phyloP scores from a whole-genome alignment of 2,888 invertebrate species.

The Dryocosmus kuriphilus region DNA sequence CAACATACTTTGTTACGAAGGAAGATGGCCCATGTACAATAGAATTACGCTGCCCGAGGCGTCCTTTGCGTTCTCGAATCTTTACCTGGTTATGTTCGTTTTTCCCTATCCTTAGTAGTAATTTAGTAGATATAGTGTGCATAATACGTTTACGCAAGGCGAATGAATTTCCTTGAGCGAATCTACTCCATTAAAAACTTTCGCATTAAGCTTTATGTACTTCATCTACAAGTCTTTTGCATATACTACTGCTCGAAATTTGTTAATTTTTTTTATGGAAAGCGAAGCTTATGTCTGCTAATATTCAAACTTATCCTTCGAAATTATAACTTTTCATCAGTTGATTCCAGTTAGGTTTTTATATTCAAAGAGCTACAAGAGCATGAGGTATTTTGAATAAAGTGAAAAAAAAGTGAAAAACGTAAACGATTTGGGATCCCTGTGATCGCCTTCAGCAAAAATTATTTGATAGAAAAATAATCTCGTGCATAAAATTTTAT shows the following conservation, averaged over 20 bases:
- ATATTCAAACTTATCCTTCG: neutral
- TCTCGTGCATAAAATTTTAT: no score
- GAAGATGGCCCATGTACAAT: constrained; percentile 39
- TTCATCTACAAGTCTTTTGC: constrained; percentile 11
- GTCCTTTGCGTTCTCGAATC: constrained; percentile 34
- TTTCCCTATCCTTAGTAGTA: constrained; percentile 12
- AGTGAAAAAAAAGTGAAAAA: no score
- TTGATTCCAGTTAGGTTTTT: no score
- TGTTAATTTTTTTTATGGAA: neutral
- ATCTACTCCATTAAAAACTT: constrained; percentile 23
- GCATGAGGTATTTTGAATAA: no score
- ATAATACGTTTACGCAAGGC: constrained; percentile 31
- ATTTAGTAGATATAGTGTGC: constrained; percentile 35
- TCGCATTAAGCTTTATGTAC: constrained; percentile 18
- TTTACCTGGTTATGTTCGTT: constrained; percentile 32
- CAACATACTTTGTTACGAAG: constrained; percentile 30
- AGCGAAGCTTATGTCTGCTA: neutral
- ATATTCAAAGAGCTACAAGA: no score
- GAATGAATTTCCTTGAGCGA: constrained; percentile 30
- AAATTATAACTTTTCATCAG: no score
- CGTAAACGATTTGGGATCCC: no score
- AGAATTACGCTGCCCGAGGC: constrained; percentile 35
- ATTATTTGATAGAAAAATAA: no score
- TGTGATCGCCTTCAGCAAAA: no score
- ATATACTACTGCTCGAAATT: constrained; percentile 6